A percentile compares a stretch with the other conserved stretches of the same genome.
Conservation (phyloP, 2,797 vertebrate genomes). For the Onychomys leucogaster region DNA sequence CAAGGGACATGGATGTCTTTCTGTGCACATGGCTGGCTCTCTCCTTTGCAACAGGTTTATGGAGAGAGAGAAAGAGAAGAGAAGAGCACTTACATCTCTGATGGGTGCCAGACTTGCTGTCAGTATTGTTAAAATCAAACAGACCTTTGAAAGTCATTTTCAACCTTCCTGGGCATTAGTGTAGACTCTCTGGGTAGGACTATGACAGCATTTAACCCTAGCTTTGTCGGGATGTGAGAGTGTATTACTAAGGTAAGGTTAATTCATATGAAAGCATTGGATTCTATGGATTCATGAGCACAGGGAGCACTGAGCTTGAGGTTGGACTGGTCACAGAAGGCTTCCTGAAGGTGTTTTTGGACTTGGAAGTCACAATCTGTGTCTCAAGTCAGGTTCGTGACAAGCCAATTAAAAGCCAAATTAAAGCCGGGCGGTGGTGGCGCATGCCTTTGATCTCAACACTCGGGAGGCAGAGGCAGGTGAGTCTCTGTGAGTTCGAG, state of each 20-base stretch:
- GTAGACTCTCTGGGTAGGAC: neutral
- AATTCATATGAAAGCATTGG: neutral
- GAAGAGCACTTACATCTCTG: neutral
- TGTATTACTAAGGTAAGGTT: neutral
- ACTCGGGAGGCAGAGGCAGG: neutral
- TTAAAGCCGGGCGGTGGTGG: neutral
- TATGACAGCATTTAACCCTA: neutral
- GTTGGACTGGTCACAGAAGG: neutral
- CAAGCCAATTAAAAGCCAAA: neutral
- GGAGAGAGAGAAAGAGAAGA: neutral
- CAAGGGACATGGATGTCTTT: neutral
- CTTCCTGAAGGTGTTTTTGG: neutral
- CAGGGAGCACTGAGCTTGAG: neutral
- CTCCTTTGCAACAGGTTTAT: neutral
- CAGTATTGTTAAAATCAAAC: neutral
- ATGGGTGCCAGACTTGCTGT: neutral
- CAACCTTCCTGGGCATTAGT: neutral
- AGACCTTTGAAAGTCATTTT: constrained; percentile 23
- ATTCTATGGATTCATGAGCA: neutral
- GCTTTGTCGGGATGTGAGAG: neutral
- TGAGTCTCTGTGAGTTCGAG: neutral
- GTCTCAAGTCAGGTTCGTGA: neutral
- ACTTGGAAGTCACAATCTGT: neutral
- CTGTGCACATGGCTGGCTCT: neutral
- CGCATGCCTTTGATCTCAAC: neutral